Base-by-base conservation (phyloP, 2,888 invertebrate species). In the Cerceris rybyensis region DNA sequence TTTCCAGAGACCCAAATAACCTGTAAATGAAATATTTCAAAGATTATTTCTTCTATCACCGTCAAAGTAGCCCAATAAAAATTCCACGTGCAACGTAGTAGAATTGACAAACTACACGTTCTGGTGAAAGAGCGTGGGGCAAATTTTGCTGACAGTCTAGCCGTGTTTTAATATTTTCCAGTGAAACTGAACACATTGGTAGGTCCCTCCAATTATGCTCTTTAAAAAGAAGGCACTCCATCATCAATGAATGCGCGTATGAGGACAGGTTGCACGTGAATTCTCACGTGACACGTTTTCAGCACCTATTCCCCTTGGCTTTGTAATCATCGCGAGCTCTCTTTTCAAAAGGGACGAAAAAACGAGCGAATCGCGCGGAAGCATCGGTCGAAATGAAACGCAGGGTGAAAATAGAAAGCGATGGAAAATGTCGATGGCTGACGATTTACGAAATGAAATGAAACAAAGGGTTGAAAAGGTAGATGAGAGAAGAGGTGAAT, bases 291-390 rank as follows among this genome's bases (percentile, higher is more conserved):
- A 7, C 50, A n/a, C 64, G 52, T 28, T 28, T 7, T 2, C 42
- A 6, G 42, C 49, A 41, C 43, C 68, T 69, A 43, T 69, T 52
- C n/a, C n/a, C 57, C 46, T 63, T n/a, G 63, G 70, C 57, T 63
- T 70, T 70, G 70, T 49, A 63, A 63, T 70, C 70, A 63, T 70
- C 57, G 16, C 11, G 41, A 57, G 46, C 41, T 39, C 11, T 46
- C 50, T 54, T 43, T 17, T n/a, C 28, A 17, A 68, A 60, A 61
- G 16, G 54, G 52, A 28, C 17, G 28, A 14, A 7, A 16, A 28
- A 49, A 14, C 17, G 17, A 17, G 46, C 46, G 28, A 0, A 58
- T 4, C 14, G 41, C 41, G 8, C 14, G 28, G 28, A 1, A 28
- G 17, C 46, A 57, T n/a, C 6, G 28, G 17, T 9, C 28, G n/a